phyloP scores from a whole-genome alignment of 2,113 vertebrate species.

The Equus przewalskii region DNA sequence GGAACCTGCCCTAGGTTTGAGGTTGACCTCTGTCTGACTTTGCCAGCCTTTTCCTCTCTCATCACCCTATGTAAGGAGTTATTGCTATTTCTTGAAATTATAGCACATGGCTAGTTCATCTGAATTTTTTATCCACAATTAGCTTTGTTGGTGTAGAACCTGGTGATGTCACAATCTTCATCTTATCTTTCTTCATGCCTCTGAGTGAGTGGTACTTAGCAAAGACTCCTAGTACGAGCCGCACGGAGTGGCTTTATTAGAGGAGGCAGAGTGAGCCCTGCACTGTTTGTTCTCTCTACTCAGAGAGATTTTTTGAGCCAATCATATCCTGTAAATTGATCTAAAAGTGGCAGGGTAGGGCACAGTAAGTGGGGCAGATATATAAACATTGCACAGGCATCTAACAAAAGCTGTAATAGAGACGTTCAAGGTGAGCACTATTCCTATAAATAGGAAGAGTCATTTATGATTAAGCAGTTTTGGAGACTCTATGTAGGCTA shows the following conservation, averaged over 20 bases:
- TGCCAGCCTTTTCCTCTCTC: background rate
- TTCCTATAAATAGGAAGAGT: background rate
- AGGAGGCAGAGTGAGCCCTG: background rate
- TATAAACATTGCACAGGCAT: fast-evolving
- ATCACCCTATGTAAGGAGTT: background rate
- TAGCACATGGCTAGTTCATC: background rate
- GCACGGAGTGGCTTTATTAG: background rate
- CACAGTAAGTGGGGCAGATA: fast-evolving
- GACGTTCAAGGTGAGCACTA: background rate
- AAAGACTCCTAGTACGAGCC: background rate
- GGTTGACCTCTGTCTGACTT: background rate
- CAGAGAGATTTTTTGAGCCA: background rate
- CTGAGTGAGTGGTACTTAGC: background rate
- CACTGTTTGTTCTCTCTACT: background rate
- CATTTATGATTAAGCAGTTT: background rate
- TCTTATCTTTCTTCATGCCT: background rate
- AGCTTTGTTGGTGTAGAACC: background rate
- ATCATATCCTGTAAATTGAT: background rate
- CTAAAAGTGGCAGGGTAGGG: background rate
- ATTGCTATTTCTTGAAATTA: background rate
- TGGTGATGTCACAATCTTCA: background rate
- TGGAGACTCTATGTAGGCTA: too few relatives aligned
- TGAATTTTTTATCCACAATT: background rate
- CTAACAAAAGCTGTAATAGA: background rate
- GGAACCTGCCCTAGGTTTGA: background rate